Evolutionary conservation across 2,888 invertebrate genomes (phyloP).

Genomic region (Cataglyphis altisquamis): DNA sequence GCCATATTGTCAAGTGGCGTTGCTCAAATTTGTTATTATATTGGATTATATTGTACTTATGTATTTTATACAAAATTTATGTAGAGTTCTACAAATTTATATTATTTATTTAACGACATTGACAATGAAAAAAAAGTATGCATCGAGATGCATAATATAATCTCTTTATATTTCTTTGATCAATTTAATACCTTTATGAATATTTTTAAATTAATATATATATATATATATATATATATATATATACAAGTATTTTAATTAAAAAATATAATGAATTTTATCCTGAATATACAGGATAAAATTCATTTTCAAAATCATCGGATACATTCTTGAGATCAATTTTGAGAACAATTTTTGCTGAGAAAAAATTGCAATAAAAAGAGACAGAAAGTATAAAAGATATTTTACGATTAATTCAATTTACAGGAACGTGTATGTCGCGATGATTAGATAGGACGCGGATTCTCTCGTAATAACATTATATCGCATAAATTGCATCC

Average conservation of each 20-base stretch:
- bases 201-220: not conserved
- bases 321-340: too few relatives aligned
- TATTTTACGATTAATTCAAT: slow-evolving; percentile 23
- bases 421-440: not conserved
- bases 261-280: slow-evolving; percentile 1
- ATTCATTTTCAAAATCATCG: too few relatives aligned
- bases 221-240: not conserved
- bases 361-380: slow-evolving; percentile 4
- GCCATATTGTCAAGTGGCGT: slow-evolving; percentile 84
- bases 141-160: not conserved
- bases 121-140: not conserved
- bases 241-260: not conserved
- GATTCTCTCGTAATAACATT: slow-evolving; percentile 42
- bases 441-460: slow-evolving; percentile 15
- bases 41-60: slow-evolving; percentile 76
- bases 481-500: slow-evolving; percentile 45
- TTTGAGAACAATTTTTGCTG: too few relatives aligned
- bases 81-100: not conserved
- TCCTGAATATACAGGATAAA: not conserved
- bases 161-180: not conserved
- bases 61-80: slow-evolving; percentile 45
- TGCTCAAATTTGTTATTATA: slow-evolving; percentile 84
- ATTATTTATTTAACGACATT: not conserved
- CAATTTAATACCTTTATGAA: not conserved
- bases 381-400: not conserved